Evolutionary conservation across 2,888 invertebrate species (phyloP).

Genomic region (Sabatieria punctata): DNA sequence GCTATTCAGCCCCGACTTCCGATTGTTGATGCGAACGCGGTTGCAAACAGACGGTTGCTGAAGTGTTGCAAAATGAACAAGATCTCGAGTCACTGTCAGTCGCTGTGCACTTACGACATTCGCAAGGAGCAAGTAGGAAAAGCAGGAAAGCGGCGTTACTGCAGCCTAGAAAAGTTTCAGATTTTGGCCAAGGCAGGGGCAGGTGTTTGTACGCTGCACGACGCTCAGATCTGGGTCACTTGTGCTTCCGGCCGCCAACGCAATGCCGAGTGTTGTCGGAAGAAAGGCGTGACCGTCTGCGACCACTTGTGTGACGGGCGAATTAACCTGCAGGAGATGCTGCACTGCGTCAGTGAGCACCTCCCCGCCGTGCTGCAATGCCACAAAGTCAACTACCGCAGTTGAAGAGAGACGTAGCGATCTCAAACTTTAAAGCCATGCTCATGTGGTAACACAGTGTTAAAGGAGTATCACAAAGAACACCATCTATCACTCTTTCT

Average conservation of each 20-base stretch:
- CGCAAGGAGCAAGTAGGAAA: not conserved
- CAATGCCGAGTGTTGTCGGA: not conserved
- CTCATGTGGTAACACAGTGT: too few relatives aligned
- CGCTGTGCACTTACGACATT: constrained; percentile 1
- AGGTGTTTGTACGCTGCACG: not conserved
- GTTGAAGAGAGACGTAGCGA: too few relatives aligned
- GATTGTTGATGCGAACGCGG: not conserved
- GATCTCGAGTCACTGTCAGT: not conserved
- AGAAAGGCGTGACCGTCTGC: constrained; percentile 1
- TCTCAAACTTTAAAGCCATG: too few relatives aligned
- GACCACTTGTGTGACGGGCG: constrained; percentile 3
- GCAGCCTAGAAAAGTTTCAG: not conserved
- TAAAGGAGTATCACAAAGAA: too few relatives aligned
- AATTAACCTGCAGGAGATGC: not conserved
- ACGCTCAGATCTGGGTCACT: constrained; percentile 2
- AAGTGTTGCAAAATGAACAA: constrained; percentile 4
- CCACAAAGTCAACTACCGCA: not conserved
- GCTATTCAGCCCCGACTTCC: too few relatives aligned
- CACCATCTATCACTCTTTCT: too few relatives aligned
- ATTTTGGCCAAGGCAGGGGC: constrained; percentile 2
- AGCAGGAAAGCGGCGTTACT: not conserved
- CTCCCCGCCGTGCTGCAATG: not conserved
- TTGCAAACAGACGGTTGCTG: not conserved
- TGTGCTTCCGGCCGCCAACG: constrained; percentile 1
- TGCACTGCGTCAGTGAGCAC: not conserved